Base-by-base conservation (phyloP, 1,140 invertebrate species). In the Anoplophora glabripennis region DNA sequence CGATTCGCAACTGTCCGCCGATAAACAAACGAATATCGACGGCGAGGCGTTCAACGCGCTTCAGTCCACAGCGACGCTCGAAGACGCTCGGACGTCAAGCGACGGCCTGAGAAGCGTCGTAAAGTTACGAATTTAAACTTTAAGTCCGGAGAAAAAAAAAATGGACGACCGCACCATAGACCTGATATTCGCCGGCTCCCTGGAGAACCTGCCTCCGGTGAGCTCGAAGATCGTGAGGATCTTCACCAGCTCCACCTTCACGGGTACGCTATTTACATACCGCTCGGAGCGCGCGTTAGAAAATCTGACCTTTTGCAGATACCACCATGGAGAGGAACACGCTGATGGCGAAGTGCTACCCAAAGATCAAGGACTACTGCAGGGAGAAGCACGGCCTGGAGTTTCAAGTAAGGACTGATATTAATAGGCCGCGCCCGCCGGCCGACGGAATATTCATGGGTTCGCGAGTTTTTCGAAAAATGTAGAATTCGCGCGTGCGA, bases 191-290 rank as follows among this genome's bases (percentile, higher is more conserved):
- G 80, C 86, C 7, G 96, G 96, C 11, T 89, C 87, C 1, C 78
- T 98, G 61, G 89, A 93, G 69, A 87, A 89, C 36, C 78, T 99
- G 58, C 96, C 96, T 1, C 89, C 94, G 1, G 92, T 98, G 33
- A 96, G 94, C 76, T 98, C 95, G 0, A 98, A 98, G 82, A 96
- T 99, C 70, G 96, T 98, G 12, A 84, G 96, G 59, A 98, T 99
- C 69, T 99, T 99, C 74, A 99, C 96, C 11, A 97, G 94, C 72
- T 98, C 96, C 0, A 99, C 96, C 0, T 99, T 99, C 72, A 98
- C 96, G 74, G 95, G 94, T 96, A 82, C 81, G 46, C 59, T 17
- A 28, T 5, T 44, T 45, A 11, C 21, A 7, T 1, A 2, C 40
- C 4, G 7, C 14, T 5, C 10, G 11, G 10, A 42, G 41, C 11